These are phyloP conservation scores for Cephus sareptanus DNA, from an alignment of 2,888 invertebrate genomes.

Conservation along the genomic window DNA sequence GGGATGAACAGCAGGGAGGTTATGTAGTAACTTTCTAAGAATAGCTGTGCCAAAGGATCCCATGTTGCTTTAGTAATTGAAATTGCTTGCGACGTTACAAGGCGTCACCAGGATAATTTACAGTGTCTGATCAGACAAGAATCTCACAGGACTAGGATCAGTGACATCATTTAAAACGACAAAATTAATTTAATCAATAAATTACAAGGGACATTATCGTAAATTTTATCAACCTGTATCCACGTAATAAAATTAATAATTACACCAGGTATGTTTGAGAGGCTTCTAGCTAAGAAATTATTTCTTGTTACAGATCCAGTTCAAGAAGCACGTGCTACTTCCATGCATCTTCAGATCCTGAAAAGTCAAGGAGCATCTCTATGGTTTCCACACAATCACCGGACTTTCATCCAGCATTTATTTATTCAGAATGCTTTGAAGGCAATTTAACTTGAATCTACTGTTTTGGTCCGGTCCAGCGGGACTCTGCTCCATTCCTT, in stretches of 20 bases:
- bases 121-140: not conserved
- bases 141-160: not conserved
- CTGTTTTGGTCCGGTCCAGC: not conserved
- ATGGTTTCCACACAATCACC: not conserved
- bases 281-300: not conserved
- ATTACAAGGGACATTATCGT: not conserved
- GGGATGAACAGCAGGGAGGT: not conserved
- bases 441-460: slow-evolving; percentile 37
- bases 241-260: no score
- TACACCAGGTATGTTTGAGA: not conserved
- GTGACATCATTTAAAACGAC: not conserved
- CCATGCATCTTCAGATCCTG: not conserved
- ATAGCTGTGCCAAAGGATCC: no score
- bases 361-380: not conserved
- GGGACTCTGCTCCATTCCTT: not conserved
- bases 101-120: not conserved
- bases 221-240: no score
- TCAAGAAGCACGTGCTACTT: not conserved
- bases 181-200: not conserved
- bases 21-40: not conserved
- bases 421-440: slow-evolving; percentile 40
- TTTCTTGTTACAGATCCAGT: not conserved
- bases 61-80: no score
- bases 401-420: not conserved
- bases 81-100: not conserved